A percentile compares a stretch with the other conserved stretches of the same genome.
Conservation (phyloP, 2,888 invertebrate genomes). For the Steinernema scapterisci region DNA sequence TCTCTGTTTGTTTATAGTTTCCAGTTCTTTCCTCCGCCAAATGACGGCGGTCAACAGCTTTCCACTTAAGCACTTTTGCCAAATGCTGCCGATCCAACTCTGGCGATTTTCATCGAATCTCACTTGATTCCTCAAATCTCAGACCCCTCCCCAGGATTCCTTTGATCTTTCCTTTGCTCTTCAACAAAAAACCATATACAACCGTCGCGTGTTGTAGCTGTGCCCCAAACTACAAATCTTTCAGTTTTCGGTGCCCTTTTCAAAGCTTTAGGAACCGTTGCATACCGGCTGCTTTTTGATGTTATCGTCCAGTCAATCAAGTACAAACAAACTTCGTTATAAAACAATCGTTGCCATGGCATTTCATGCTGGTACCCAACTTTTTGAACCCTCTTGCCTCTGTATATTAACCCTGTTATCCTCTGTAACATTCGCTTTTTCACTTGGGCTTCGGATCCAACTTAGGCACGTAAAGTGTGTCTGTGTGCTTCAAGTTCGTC, state of each 20-base stretch:
- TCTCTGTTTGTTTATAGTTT: conserved; percentile 4
- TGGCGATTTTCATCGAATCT: background rate
- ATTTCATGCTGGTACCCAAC: conserved; percentile 10
- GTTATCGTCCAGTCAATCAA: background rate
- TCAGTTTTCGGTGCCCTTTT: conserved; percentile 2
- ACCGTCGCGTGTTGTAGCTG: conserved; percentile 11
- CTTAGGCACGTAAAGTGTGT: background rate
- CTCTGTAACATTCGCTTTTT: background rate
- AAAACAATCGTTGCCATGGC: conserved; percentile 27
- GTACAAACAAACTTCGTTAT: background rate
- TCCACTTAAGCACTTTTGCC: background rate
- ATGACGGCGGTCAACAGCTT: background rate
- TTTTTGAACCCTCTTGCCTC: background rate
- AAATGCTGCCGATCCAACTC: conserved; percentile 7
- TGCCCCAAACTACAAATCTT: background rate
- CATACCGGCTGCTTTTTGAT: background rate
- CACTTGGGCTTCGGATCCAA: background rate
- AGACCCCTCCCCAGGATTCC: background rate
- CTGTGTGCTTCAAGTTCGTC: background rate
- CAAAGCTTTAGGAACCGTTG: conserved; percentile 8
- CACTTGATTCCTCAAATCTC: background rate
- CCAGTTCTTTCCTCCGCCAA: background rate
- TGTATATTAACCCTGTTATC: background rate
- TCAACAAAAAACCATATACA: background rate
- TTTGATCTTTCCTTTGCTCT: background rate